Percentiles rank a stretch among this genome's conserved stretches.
phyloP scores from a whole-genome alignment of 1,140 invertebrate genomes.

The Lysiphlebus fabarum region DNA sequence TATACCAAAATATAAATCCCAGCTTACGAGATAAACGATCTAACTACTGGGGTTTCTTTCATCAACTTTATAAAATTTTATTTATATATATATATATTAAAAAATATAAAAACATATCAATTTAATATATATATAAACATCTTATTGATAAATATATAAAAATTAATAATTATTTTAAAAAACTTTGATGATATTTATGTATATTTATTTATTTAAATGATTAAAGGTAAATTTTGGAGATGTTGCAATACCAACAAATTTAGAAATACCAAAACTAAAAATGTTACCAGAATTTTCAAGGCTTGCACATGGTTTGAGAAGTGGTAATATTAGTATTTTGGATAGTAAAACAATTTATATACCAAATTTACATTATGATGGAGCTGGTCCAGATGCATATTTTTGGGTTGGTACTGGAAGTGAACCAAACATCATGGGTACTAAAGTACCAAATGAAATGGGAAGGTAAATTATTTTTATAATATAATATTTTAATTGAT shows the following conservation, averaged over 20 bases:
- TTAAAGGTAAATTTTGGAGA: slow-evolving; percentile 82
- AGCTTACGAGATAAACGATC: slow-evolving; percentile 46
- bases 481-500: no score
- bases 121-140: no score
- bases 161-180: no score
- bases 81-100: neutral
- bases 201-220: slow-evolving; percentile 19
- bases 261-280: slow-evolving; percentile 72
- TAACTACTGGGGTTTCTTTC: slow-evolving; percentile 40
- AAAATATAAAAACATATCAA: neutral
- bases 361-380: slow-evolving; percentile 88
- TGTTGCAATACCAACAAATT: slow-evolving; percentile 69
- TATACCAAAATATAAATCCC: slow-evolving; percentile 40
- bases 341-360: slow-evolving; percentile 92
- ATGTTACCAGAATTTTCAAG: slow-evolving; percentile 81
- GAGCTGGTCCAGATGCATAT: slow-evolving; percentile 83
- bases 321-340: slow-evolving; percentile 85
- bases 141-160: no score
- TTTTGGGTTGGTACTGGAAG: slow-evolving; percentile 89
- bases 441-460: slow-evolving; percentile 85
- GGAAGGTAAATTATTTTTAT: no score
- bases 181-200: no score
- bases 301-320: slow-evolving; percentile 80
- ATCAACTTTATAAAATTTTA: neutral
- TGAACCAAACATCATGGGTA: slow-evolving; percentile 76